Base-by-base conservation (phyloP, 2,888 invertebrate genomes). In the Aphidius colemani region DNA sequence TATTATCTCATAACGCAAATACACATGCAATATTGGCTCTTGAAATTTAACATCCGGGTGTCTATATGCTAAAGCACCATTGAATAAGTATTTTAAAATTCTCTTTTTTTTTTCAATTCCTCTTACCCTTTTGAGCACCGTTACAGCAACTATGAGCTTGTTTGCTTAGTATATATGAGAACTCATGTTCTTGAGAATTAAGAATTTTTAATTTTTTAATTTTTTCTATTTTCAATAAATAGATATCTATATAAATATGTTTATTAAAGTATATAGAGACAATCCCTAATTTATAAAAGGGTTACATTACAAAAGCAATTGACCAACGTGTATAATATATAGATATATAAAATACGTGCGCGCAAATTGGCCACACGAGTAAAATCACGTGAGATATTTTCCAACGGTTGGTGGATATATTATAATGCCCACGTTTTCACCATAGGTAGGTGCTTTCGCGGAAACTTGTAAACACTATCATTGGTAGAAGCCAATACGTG, bases 341-440 rank as follows among this genome's bases (percentile, higher is more conserved):
- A 30, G 30, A 30, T 30, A 30, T 30, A 30, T 30, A 30, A 30
- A 30, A 30, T 30, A 30, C 30, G 30, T 30, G 72, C 70, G 70
- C 67, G 74, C 67, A 70, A 73, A 72, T 74, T 71, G 70, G 69
- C 73, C 66, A 64, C 30, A 30, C 70, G 68, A 72, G 74, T 74
- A 75, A 75, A 75, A 75, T 75, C 74, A 70, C 71, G 67, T 71
- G 67, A 30, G 30, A 67, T 68, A 69, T 70, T 70, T 70, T 68
- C 67, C 68, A 56, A 43, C 43, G 45, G 49, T 59, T 30, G 46
- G 39, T 10, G 44, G 63, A 44, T 50, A 53, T 53, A 63, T 63
- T 63, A 63, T 63, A 63, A 63, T 63, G 63, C 63, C 57, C 63
- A 63, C 61, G 61, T 61, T 61, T 61, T 55, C 56, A 44, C 48